Base-by-base conservation (phyloP, 2,888 invertebrate species). In the Protophormia terraenovae region DNA sequence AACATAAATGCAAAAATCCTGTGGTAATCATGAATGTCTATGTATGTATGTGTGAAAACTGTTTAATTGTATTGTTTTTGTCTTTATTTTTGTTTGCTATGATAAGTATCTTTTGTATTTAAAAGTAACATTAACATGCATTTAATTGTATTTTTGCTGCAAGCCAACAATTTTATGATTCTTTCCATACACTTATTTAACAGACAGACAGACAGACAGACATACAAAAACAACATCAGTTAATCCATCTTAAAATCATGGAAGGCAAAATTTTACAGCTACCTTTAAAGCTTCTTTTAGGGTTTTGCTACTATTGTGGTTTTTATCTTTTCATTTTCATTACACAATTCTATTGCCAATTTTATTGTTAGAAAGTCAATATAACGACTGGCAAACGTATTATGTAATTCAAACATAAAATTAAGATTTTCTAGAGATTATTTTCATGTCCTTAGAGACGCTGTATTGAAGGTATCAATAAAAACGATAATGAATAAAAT, bases 111-210 rank as follows among this genome's bases (percentile, higher is more conserved):
- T 24, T n/a, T 27, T 55, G 27, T 55, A 22, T 47, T 47, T n/a
- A 32, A 50, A 55, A 75, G 64, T 38, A 53, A 79, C 85, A 87
- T 87, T 87, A 87, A 86, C 83, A 83, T 87, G 86, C 85, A 86
- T 86, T 87, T 88, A 88, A 88, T 88, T 88, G 87, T 87, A 75
- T 81, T 78, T 67, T 47, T 58, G 62, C 67, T 77, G 58, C 50
- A 22, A 83, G 77, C n/a, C 72, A 77, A 83, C 72, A 76, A 72
- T 69, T 83, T 83, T 80, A 76, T 83, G 45, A 64, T 22, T 27
- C 50, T 64, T 27, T 76, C 58, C 71, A 82, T 32, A 72, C 78
- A 22, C 7, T 14, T 32, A 1, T 29, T 38, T 3, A 8, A 32
- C 0, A n/a, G n/a, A n/a, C n/a, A n/a, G n/a, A n/a, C 19, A 14